These are phyloP conservation scores for Invenusta paracnida DNA, from an alignment of 2,888 invertebrate species.

Conservation along the genomic window DNA sequence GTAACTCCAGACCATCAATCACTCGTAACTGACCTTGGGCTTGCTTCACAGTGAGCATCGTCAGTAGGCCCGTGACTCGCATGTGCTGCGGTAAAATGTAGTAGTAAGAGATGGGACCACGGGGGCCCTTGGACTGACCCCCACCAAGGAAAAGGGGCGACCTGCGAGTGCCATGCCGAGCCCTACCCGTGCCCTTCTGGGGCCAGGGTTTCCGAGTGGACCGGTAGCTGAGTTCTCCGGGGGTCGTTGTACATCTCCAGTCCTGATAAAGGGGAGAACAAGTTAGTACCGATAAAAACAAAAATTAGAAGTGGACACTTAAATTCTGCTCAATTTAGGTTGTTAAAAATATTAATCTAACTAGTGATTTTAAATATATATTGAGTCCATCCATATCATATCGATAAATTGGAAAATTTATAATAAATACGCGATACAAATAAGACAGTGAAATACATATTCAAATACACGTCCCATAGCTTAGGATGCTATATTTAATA, in stretches of 20 bases:
- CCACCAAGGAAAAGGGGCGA: constrained; percentile 75
- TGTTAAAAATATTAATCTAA: too few relatives aligned
- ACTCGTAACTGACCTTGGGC: constrained; percentile 82
- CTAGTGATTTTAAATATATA: too few relatives aligned
- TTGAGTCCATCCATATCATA: too few relatives aligned
- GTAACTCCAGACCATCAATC: constrained; percentile 78
- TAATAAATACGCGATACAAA: too few relatives aligned
- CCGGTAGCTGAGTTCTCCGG: constrained; percentile 36
- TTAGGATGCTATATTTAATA: too few relatives aligned
- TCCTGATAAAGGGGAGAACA: too few relatives aligned
- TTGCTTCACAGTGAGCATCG: constrained; percentile 79
- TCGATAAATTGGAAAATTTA: too few relatives aligned
- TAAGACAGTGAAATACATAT: too few relatives aligned
- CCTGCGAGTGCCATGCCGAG: constrained; percentile 84
- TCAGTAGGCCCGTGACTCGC: constrained; percentile 74
- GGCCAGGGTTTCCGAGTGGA: constrained; percentile 78
- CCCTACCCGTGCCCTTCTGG: constrained; percentile 83
- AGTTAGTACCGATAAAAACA: too few relatives aligned
- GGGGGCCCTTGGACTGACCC: constrained; percentile 80
- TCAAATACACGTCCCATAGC: too few relatives aligned
- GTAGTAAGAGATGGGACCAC: constrained; percentile 82
- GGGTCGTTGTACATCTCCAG: constrained; percentile 39
- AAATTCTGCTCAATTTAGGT: too few relatives aligned
- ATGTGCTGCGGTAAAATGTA: constrained; percentile 80
- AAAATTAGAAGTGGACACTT: too few relatives aligned